Evolutionary conservation across 2,888 invertebrate genomes (phyloP).

Genomic region (Camponotus fellah): DNA sequence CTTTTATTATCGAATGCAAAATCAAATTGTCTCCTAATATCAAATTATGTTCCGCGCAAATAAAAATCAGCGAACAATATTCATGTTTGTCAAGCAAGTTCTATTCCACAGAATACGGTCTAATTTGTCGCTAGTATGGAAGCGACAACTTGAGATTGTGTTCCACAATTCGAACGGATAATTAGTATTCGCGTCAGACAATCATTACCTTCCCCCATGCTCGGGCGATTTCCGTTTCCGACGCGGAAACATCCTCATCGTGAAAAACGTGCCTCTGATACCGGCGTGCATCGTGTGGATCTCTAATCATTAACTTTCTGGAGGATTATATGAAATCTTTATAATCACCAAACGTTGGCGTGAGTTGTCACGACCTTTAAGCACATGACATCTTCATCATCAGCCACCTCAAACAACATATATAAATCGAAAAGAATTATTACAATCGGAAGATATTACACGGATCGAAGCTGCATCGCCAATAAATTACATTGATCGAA

Average conservation of each 20-base stretch:
- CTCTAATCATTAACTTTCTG: constrained; percentile 51
- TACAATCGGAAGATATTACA: not conserved
- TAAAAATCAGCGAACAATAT: not conserved
- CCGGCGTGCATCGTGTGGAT: constrained; percentile 80
- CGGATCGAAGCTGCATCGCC: not conserved
- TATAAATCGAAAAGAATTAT: not conserved
- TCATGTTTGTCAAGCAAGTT: not conserved
- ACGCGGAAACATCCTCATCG: constrained; percentile 69
- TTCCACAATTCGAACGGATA: not conserved
- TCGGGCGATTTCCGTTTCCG: constrained; percentile 57
- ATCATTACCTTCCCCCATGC: constrained; percentile 66
- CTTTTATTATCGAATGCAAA: not conserved
- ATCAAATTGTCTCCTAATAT: constrained; percentile 2
- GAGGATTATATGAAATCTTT: constrained; percentile 11
- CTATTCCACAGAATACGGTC: not conserved
- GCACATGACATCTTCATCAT: constrained; percentile 20
- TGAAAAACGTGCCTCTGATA: constrained; percentile 81
- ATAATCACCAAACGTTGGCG: not conserved
- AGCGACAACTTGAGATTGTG: not conserved
- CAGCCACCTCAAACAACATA: not conserved
- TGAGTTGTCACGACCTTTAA: not conserved
- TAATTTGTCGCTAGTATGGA: not conserved
- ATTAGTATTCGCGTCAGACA: constrained; percentile 20
- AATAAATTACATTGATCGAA: not conserved
- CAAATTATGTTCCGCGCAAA: not conserved